Evolutionary conservation across 2,888 invertebrate genomes (phyloP).

Genomic region (Biston stratarius): DNA sequence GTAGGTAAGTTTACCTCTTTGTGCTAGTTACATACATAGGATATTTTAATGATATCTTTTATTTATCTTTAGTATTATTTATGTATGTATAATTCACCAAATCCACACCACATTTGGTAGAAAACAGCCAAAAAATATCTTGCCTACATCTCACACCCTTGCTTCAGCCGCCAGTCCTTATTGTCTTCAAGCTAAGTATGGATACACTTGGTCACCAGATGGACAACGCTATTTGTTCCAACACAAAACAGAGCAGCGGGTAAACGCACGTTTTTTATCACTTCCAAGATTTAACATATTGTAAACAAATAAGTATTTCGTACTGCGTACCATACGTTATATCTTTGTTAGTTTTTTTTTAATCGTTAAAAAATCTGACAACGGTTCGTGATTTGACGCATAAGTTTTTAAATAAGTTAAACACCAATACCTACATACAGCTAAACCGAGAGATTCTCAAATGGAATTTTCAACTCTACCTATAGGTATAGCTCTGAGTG

Average conservation of each 20-base stretch:
- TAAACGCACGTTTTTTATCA: slow-evolving; percentile 55
- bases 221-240: slow-evolving; percentile 65
- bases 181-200: slow-evolving; percentile 33
- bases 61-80: too few species aligned
- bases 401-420: too few species aligned
- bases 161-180: not conserved
- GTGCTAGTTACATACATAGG: too few species aligned
- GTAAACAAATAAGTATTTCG: slow-evolving; percentile 52
- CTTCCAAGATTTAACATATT: slow-evolving; percentile 52
- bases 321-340: slow-evolving; percentile 29
- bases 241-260: slow-evolving; percentile 55
- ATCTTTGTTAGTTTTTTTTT: slow-evolving; percentile 18
- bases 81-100: not conserved
- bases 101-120: not conserved
- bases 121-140: not conserved
- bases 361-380: not conserved
- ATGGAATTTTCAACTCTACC: too few species aligned
- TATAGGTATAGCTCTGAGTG: too few species aligned
- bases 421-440: not conserved
- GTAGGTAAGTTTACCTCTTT: too few species aligned
- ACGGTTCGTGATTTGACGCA: not conserved
- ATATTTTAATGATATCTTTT: too few species aligned
- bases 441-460: too few species aligned
- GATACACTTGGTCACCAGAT: slow-evolving; percentile 79
- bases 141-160: not conserved